Evolutionary conservation across 2,888 invertebrate species (phyloP), one percentile per base, ranked within the genome.

Genomic region (Patella ulyssiponensis): DNA sequence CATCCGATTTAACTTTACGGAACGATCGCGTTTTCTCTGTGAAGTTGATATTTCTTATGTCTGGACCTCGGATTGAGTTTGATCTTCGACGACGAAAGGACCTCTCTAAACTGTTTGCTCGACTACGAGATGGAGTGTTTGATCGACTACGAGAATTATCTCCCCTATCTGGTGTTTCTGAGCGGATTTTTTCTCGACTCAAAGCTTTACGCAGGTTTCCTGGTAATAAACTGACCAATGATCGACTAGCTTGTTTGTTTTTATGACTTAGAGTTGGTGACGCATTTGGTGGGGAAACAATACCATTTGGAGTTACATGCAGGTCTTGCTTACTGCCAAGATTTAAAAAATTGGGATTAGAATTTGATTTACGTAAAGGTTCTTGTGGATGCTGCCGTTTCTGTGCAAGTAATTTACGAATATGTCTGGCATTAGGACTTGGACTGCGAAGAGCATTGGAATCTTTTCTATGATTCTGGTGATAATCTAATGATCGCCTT

Each of bases 301-400:
- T 81, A 20, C 80, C 76, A 75, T 78, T 82, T 2, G 82, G 75
- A 33, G 85, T 80, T 15, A 82, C 84, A 72, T 83, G 82, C 15
- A 87, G 72, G 72, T 86, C 84, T 73, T 88, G 88, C 69, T 86
- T 86, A 77, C 85, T 87, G 44, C 85, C 80, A 20, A 85, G 79
- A 17, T 86, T 85, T n/a, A 89, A 83, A 73, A 88, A 89, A 79
- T 87, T 88, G 44, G 89, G 89, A 80, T 89, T 89, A 44, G 89
- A 89, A 23, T 88, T 79, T 44, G 89, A 88, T 75, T 88, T 83
- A 51, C 85, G 79, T 44, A 88, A 80, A 12, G 78, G 78, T n/a
- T 83, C 81, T 9, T 44, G 9, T 44, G 44, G 9, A 20, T 79
- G 80, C 2, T 79, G 73, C 1, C 74, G 77, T 14, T 71, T 71